Percentiles rank a stretch among this genome's conserved stretches.
Conservation (phyloP, 2,888 invertebrate species). For the Patella caerulea region DNA sequence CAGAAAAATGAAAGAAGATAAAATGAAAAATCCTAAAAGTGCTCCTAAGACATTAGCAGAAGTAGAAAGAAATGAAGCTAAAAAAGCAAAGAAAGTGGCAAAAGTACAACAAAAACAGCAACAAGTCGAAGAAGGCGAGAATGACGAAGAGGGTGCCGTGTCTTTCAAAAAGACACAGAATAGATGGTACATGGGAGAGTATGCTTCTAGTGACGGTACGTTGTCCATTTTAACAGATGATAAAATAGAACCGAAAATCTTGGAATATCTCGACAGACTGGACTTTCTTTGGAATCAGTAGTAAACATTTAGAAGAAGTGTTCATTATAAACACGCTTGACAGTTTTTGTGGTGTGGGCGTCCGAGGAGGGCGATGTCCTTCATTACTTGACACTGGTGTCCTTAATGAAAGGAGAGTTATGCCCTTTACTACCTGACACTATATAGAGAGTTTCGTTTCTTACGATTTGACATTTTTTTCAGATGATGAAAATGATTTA, state of each 20-base stretch:
- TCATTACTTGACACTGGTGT: neutral
- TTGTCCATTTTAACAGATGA: too few species aligned
- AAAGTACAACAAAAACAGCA: neutral
- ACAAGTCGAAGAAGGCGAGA: constrained; percentile 38
- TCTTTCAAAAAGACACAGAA: constrained; percentile 39
- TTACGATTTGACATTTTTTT: constrained; percentile 13
- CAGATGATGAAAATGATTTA: constrained; percentile 66
- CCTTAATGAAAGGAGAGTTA: neutral
- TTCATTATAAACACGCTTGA: too few species aligned
- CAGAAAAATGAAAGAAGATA: constrained; percentile 63
- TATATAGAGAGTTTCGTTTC: constrained; percentile 13
- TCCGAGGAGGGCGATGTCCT: neutral
- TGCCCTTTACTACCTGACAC: neutral
- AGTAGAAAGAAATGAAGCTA: constrained; percentile 43
- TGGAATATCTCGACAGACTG: too few species aligned
- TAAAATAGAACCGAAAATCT: too few species aligned
- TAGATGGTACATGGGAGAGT: constrained; percentile 69
- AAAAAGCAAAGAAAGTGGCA: constrained; percentile 39
- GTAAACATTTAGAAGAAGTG: too few species aligned
- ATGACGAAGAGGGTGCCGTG: constrained; percentile 36
- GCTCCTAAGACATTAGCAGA: constrained; percentile 36
- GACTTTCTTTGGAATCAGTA: too few species aligned
- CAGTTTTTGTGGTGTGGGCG: too few species aligned
- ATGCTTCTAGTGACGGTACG: constrained; percentile 59
- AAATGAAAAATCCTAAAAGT: constrained; percentile 54